Evolutionary conservation across 1,140 invertebrate genomes (phyloP), one percentile per base, ranked within the genome.

Genomic region (Papilio aristodemus): DNA sequence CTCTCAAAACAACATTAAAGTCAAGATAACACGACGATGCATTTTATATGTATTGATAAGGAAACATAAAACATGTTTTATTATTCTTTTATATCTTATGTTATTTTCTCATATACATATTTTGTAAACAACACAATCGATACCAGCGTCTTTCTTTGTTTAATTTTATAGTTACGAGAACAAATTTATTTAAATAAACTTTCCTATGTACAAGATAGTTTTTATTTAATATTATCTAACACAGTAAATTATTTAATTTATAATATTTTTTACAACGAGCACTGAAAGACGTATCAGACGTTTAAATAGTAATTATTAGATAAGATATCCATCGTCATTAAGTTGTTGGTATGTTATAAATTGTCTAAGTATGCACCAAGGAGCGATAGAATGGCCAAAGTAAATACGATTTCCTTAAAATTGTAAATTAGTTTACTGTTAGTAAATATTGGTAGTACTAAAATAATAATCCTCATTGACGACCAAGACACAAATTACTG

Each of bases 31-130:
- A 46, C 19, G 46, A 25, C 46, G 19, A 54, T 54, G 19, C 22
- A 25, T 54, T 54, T 54, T 54, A 54, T 54, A 9, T 54, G 46
- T 54, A 22, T 4, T 54, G 19, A 54, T 54, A 54, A 54, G 46
- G 22, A 22, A 22, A 54, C 46, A 54, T 54, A 25, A 54, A 54
- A 54, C 22, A 54, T 54, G 4, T 25, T 50, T 50, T 22, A 50
- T 50, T 50, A 22, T 8, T 50, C 17, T 50, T 54, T 22, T 54
- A 13, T 54, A 54, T 54, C 46, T 25, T 54, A 19, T 54, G 3
- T 54, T 54, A 54, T 19, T 54, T 50, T 50, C 43, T 22, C 19
- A 22, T 14, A 54, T n/a, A n/a, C n/a, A n/a, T 54, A 25, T 54
- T 54, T 13, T 54, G 46, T 54, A 54, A 54, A 54, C 46, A 54